phyloP scores from a whole-genome alignment of 2,113 vertebrate species.

The Epinephelus moara region DNA sequence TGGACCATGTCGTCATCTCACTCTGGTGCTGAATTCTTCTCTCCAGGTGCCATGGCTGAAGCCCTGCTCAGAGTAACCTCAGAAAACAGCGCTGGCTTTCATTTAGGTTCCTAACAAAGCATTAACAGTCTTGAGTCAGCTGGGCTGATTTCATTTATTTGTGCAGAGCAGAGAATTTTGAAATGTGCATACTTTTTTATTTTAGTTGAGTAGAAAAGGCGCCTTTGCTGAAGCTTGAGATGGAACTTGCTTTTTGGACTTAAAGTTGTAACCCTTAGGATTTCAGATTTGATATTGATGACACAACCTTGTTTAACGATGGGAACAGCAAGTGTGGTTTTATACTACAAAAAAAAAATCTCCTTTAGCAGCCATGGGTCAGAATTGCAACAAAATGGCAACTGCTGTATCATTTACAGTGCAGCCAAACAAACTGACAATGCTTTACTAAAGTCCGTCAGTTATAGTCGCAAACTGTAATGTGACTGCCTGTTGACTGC shows the following conservation, averaged over 20 bases:
- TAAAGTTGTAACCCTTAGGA: slow-evolving; percentile 41
- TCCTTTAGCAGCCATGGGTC: background rate
- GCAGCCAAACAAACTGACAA: background rate
- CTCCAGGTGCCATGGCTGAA: slow-evolving; percentile 63
- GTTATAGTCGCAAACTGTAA: no score
- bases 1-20: slow-evolving; percentile 53
- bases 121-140: slow-evolving; percentile 79
- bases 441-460: no score
- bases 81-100: slow-evolving; percentile 53
- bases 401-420: background rate
- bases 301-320: background rate
- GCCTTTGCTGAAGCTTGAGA: slow-evolving; percentile 46
- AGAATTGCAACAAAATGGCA: background rate
- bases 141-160: slow-evolving; percentile 82
- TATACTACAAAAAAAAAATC: background rate
- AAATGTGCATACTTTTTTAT: slow-evolving; percentile 71
- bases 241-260: slow-evolving; percentile 28
- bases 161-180: slow-evolving; percentile 63
- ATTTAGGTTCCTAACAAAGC: slow-evolving; percentile 52
- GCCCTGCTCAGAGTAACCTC: slow-evolving; percentile 61
- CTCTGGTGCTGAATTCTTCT: slow-evolving; percentile 69
- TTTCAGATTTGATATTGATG: slow-evolving; percentile 5
- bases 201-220: slow-evolving; percentile 58
- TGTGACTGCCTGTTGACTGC: no score
- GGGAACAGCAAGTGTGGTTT: background rate